Evolutionary conservation across 2,797 vertebrate species (phyloP).

Genomic region (Atherinosoma microstoma): DNA sequence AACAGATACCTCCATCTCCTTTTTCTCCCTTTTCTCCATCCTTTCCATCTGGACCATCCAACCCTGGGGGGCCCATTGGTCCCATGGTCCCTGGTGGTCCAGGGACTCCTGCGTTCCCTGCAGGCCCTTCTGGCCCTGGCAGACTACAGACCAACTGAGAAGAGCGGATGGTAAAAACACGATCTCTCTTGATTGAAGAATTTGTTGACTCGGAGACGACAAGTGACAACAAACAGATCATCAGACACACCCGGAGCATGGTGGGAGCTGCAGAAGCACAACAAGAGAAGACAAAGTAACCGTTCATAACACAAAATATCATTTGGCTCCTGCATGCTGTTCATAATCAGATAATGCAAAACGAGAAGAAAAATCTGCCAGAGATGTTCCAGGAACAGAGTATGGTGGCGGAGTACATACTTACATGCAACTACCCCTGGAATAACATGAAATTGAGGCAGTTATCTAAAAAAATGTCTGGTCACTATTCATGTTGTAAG

Average conservation of each 20-base stretch:
- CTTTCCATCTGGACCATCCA: constrained; percentile 90
- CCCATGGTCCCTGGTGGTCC: constrained; percentile 88
- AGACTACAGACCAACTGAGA: constrained; percentile 92
- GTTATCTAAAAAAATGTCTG: neutral
- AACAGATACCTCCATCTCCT: constrained; percentile 85
- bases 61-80: constrained; percentile 91
- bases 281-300: constrained; percentile 6
- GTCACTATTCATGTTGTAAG: constrained; percentile 6
- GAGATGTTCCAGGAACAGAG: constrained; percentile 1
- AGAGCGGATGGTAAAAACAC: constrained; percentile 80
- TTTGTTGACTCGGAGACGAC: constrained; percentile 79
- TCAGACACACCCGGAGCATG: constrained; percentile 85
- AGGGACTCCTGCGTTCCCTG: constrained; percentile 85
- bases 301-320: constrained; percentile 1
- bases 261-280: constrained; percentile 71
- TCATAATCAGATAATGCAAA: constrained; percentile 7
- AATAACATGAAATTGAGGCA: neutral
- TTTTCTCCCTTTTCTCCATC: constrained; percentile 89
- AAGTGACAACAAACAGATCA: constrained; percentile 83
- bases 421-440: neutral
- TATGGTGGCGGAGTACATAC: neutral
- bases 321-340: constrained; percentile 2
- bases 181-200: constrained; percentile 74
- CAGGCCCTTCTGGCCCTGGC: constrained; percentile 89
- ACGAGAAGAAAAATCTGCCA: constrained; percentile 4